A percentile compares a stretch with the other conserved stretches of the same genome.
phyloP scores from a whole-genome alignment of 2,113 vertebrate genomes.

The Laticauda colubrina region DNA sequence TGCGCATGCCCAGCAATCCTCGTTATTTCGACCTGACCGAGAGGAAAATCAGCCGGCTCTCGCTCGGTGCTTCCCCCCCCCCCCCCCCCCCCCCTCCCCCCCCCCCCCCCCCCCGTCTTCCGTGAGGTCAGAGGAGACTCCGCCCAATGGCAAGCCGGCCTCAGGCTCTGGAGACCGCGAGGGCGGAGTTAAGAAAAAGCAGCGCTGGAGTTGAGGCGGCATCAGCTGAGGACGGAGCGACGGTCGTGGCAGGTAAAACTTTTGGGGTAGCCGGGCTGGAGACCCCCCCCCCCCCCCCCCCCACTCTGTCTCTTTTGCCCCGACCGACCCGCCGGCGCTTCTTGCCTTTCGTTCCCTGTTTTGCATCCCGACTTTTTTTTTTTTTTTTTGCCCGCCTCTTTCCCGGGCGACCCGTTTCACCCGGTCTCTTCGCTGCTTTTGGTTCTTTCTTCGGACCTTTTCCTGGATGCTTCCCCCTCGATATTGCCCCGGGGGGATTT shows the following conservation, averaged over 20 bases:
- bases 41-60: not conserved
- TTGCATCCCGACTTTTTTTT: not conserved
- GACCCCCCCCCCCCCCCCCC: not conserved
- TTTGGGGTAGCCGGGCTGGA: not conserved
- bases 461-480: not conserved
- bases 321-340: not conserved
- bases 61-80: not conserved
- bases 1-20: not conserved
- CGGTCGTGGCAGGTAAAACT: not conserved
- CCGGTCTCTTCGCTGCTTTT: not conserved
- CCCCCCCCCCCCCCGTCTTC: not conserved
- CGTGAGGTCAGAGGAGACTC: not conserved
- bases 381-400: not conserved
- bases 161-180: not conserved
- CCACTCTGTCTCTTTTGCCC: not conserved
- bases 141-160: not conserved
- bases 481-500: not conserved
- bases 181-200: not conserved
- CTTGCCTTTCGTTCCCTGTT: accelerated
- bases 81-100: too few relatives aligned
- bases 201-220: slow-evolving; percentile 6
- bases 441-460: not conserved
- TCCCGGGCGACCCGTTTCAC: not conserved
- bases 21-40: not conserved
- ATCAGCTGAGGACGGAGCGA: slow-evolving; percentile 19